Evolutionary conservation across 1,140 invertebrate genomes (phyloP), one percentile per base, ranked within the genome.

Genomic region (Heliothis subflexa): DNA sequence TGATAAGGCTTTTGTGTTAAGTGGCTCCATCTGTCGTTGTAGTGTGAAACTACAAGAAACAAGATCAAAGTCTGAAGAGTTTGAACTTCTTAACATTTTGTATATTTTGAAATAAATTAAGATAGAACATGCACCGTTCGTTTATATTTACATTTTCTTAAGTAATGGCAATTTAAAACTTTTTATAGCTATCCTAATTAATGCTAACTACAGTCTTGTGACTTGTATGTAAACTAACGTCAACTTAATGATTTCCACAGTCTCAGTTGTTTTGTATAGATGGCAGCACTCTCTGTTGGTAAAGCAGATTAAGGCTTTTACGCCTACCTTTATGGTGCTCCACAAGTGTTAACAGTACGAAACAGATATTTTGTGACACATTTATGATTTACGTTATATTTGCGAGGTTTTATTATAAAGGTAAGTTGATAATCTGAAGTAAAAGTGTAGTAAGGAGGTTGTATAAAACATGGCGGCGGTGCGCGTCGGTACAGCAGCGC

Each of bases 401-500:
- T 68, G 10, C 11, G 52, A 13, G 10, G 5, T 18, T 54, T 28
- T 18, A 9, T 2, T 28, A 1, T 12, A 9, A 45, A 28, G 47
- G 62, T 55, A 45, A 4, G 25, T 82, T 73, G 18, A 9, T 68
- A 11, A 66, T 49, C 16, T 49, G 28, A 70, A 33, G 9, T 45
- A n/a, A 66, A 55, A 33, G 14, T 54, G 54, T 45, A 45, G 55
- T 21, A 59, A 55, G 85, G 82, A 85, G 85, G 84, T 86, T 88
- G 85, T 89, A 72, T 86, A 66, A 84, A 87, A 82, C 55, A 88
- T 89, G 86, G 88, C 87, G 88, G 88, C 81, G 80, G 80, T 40
- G 66, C 18, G 50, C 45, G 89, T 94, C 91, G 92, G 86, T 91
- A 90, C 88, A 93, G 78, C 88, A 91, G 91, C 79, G 77, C 82